These are phyloP conservation scores for Smittia sp. DNA, from an alignment of 2,888 invertebrate genomes.

Conservation along the genomic window DNA sequence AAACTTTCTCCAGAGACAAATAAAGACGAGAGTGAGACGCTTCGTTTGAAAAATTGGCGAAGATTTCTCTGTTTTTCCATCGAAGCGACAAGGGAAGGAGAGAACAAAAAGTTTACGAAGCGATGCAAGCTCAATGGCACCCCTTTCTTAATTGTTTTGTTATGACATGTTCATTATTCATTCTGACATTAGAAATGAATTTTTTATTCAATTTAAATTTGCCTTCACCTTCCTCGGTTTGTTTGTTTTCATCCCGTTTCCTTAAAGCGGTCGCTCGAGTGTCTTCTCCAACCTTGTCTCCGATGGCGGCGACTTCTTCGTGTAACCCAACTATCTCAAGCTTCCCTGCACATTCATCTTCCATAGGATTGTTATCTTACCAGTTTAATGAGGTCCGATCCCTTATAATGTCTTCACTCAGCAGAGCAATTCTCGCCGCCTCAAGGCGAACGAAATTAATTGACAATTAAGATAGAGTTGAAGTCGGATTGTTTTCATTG, in stretches of 20 bases:
- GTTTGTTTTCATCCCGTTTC: neutral
- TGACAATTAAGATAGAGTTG: conserved; percentile 14
- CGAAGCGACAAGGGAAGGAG: neutral
- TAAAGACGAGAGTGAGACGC: conserved; percentile 13
- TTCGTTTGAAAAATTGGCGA: conserved; percentile 29
- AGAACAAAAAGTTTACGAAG: neutral
- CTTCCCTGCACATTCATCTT: neutral
- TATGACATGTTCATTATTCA: conserved; percentile 30
- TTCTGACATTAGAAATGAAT: conserved; percentile 26
- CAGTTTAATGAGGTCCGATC: neutral
- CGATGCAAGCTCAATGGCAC: neutral
- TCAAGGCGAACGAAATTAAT: neutral
- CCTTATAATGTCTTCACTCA: neutral
- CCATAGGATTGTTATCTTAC: neutral
- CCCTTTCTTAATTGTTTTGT: conserved; percentile 33
- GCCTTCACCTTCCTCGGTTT: neutral
- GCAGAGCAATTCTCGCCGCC: neutral
- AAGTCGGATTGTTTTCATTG: neutral
- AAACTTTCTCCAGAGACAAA: conserved; percentile 34
- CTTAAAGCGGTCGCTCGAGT: too few relatives aligned
- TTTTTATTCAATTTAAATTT: conserved; percentile 28
- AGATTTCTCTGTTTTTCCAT: neutral
- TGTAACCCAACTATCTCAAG: neutral
- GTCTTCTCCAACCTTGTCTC: too few relatives aligned
- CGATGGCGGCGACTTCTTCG: too few relatives aligned